phyloP scores from a whole-genome alignment of 1,140 invertebrate genomes.

The Melitaea cinxia region DNA sequence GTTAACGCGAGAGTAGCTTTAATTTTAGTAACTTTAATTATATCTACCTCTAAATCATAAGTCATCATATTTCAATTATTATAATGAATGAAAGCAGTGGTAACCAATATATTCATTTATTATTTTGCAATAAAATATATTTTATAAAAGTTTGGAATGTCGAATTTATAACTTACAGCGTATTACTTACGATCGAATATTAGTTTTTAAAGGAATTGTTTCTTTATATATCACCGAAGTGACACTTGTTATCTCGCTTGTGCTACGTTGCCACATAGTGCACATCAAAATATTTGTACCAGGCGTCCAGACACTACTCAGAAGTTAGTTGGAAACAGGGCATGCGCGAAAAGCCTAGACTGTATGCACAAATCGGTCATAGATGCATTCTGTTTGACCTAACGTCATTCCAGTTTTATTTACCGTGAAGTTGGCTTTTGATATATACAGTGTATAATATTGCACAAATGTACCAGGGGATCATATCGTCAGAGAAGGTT shows the following conservation, averaged over 20 bases:
- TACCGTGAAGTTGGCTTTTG: conserved; percentile 29
- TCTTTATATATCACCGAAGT: too few relatives aligned
- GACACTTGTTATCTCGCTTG: background rate
- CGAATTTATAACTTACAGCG: too few relatives aligned
- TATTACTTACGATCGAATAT: too few relatives aligned
- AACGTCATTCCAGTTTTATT: conserved; percentile 30
- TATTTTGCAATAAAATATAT: too few relatives aligned
- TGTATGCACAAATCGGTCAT: conserved; percentile 13
- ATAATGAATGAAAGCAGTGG: too few relatives aligned
- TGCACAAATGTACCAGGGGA: conserved; percentile 45
- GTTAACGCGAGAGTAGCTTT: too few relatives aligned
- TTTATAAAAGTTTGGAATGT: too few relatives aligned
- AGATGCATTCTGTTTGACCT: conserved; percentile 25
- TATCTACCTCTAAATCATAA: too few relatives aligned
- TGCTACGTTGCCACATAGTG: conserved; percentile 23
- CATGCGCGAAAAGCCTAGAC: conserved; percentile 42
- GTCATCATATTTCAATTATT: too few relatives aligned
- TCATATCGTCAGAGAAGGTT: conserved; percentile 32
- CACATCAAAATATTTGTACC: conserved; percentile 29
- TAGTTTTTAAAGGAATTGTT: too few relatives aligned
- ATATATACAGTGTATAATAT: conserved; percentile 39
- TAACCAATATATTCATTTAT: too few relatives aligned
- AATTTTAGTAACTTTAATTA: too few relatives aligned
- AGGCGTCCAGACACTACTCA: conserved; percentile 29
- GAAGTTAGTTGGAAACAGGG: conserved; percentile 27